Evolutionary conservation across 2,113 vertebrate species (phyloP).

Genomic region (Sminthopsis crassicaudata): DNA sequence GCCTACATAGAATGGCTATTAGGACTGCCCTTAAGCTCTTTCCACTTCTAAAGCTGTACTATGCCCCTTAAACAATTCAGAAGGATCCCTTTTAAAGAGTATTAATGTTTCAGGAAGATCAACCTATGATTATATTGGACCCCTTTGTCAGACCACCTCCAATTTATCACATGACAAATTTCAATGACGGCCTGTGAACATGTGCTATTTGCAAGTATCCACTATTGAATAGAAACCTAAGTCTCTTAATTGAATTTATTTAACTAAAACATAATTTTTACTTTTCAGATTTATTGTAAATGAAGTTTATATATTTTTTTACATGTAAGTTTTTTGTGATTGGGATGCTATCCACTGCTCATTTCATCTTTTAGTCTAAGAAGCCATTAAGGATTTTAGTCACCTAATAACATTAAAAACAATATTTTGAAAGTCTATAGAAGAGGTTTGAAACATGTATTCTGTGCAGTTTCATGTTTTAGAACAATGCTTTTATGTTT

Average conservation of each 20-base stretch:
- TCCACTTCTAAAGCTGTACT: constrained; percentile 29
- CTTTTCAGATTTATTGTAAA: constrained; percentile 63
- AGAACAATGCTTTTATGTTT: constrained; percentile 71
- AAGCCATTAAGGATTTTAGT: constrained; percentile 33
- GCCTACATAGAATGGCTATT: neutral
- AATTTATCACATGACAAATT: constrained; percentile 62
- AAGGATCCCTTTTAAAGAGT: constrained; percentile 42
- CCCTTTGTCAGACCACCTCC: constrained; percentile 18
- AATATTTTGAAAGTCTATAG: constrained; percentile 63
- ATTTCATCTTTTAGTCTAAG: constrained; percentile 57
- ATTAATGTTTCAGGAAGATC: constrained; percentile 31
- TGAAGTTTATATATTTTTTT: constrained; percentile 70
- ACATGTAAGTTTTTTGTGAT: constrained; percentile 64
- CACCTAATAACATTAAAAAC: constrained; percentile 34
- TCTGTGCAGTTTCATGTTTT: constrained; percentile 62
- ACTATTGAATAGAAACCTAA: constrained; percentile 76
- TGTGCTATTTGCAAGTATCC: constrained; percentile 76
- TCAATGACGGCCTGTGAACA: constrained; percentile 61
- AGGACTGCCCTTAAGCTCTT: constrained; percentile 30
- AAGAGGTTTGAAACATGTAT: constrained; percentile 63
- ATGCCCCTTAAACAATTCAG: constrained; percentile 24
- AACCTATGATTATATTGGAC: constrained; percentile 25
- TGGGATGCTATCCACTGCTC: constrained; percentile 44
- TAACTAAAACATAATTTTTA: constrained; percentile 72
- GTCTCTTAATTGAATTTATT: constrained; percentile 66